phyloP scores from a whole-genome alignment of 2,113 vertebrate genomes.

The Aegypius monachus region DNA sequence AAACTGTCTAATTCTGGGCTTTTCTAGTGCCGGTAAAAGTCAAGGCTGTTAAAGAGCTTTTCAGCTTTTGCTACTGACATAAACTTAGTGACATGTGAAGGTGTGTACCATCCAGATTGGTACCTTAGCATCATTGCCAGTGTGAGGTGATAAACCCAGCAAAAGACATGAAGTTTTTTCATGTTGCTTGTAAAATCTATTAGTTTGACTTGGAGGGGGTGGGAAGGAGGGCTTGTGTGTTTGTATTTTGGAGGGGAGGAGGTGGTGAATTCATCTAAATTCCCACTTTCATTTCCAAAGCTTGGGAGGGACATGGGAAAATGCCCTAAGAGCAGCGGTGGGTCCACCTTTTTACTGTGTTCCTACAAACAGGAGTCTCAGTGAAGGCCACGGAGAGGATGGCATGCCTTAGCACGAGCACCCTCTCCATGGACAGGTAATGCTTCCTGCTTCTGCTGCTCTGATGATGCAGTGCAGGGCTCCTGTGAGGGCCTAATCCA shows the following conservation, averaged over 20 bases:
- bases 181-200: background rate
- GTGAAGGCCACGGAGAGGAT: accelerated
- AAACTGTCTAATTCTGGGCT: background rate
- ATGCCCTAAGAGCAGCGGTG: background rate
- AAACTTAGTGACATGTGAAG: background rate
- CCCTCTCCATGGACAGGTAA: too few relatives aligned
- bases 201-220: background rate
- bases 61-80: background rate
- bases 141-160: background rate
- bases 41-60: background rate
- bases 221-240: too few relatives aligned
- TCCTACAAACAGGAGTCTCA: background rate
- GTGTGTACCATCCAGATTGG: background rate
- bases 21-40: background rate
- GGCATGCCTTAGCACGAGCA: background rate
- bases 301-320: background rate
- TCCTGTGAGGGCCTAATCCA: background rate
- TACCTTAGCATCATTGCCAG: background rate
- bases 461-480: background rate
- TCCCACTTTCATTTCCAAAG: background rate
- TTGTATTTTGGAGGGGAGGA: background rate
- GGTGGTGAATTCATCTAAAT: background rate
- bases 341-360: accelerated
- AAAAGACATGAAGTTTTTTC: background rate
- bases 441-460: background rate